phyloP scores from a whole-genome alignment of 2,797 vertebrate genomes.

The Tachyglossus aculeatus region DNA sequence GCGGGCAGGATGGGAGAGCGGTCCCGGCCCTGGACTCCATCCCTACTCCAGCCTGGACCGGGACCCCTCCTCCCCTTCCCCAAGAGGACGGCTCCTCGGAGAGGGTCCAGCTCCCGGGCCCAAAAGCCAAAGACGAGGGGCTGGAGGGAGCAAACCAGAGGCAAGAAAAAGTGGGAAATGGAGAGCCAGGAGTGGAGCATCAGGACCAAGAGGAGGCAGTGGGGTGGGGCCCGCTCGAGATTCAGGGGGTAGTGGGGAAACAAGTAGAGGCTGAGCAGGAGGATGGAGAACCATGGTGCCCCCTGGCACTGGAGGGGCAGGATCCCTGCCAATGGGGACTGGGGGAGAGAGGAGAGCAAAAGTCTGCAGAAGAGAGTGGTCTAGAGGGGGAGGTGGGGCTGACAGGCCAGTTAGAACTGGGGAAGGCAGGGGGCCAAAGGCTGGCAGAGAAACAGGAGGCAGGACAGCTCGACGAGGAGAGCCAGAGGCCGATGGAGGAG shows the following conservation, averaged over 20 bases:
- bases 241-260: not conserved
- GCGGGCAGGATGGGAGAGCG: constrained; percentile 1
- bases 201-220: not conserved
- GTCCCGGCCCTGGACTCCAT: not conserved
- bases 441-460: not conserved
- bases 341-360: not conserved
- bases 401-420: not conserved
- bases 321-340: not conserved
- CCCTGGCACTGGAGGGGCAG: not conserved
- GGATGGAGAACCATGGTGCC: not conserved
- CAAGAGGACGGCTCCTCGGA: not conserved
- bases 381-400: not conserved
- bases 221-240: not conserved
- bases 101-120: not conserved
- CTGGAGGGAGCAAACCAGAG: not conserved
- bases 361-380: not conserved
- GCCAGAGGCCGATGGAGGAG: not conserved
- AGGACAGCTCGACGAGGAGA: rapidly evolving
- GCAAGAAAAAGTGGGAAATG: not conserved
- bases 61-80: not conserved
- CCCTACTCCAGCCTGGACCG: not conserved
- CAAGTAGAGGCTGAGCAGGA: not conserved
- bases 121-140: not conserved
- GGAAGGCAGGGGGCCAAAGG: not conserved
- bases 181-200: not conserved